phyloP scores from a whole-genome alignment of 2,888 invertebrate genomes.

The Chouioia cunea region DNA sequence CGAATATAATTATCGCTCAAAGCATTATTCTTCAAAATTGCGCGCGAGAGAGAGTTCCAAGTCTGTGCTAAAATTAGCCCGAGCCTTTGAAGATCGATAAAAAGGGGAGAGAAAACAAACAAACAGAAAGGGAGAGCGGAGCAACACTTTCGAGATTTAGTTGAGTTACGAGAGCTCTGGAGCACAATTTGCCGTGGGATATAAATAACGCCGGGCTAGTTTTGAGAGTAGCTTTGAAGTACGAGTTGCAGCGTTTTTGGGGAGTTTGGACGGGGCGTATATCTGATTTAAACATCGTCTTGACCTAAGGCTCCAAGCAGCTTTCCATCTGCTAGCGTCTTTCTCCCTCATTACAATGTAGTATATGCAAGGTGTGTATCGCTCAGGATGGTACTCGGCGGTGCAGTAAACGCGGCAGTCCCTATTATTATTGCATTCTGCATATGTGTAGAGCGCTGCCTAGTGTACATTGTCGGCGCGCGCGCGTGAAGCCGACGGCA shows the following conservation, averaged over 20 bases:
- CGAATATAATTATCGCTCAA: too few species aligned
- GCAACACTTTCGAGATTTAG: too few species aligned
- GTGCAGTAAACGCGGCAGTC: slow-evolving; percentile 36
- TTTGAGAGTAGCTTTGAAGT: slow-evolving; percentile 6
- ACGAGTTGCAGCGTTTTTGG: too few species aligned
- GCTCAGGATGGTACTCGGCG: slow-evolving; percentile 35
- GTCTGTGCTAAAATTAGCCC: background rate
- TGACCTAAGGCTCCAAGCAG: slow-evolving; percentile 18
- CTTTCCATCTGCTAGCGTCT: slow-evolving; percentile 7
- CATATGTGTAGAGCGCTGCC: slow-evolving; percentile 29
- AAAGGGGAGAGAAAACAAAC: slow-evolving; percentile 7
- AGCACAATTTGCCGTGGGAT: background rate
- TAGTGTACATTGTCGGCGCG: background rate
- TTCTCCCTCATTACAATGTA: too few species aligned
- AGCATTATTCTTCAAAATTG: too few species aligned
- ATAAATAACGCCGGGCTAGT: slow-evolving; percentile 2
- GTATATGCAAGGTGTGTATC: too few species aligned
- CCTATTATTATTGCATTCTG: slow-evolving; percentile 48
- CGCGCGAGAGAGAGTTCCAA: too few species aligned
- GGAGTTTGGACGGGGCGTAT: background rate
- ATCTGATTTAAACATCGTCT: slow-evolving; percentile 27
- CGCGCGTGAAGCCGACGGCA: slow-evolving; percentile 4
- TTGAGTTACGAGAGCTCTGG: too few species aligned
- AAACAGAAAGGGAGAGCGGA: too few species aligned
- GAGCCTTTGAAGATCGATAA: slow-evolving; percentile 28